Evolutionary conservation across 2,797 vertebrate genomes (phyloP), one percentile per base, ranked within the genome.

Genomic region (Hirundo rustica): DNA sequence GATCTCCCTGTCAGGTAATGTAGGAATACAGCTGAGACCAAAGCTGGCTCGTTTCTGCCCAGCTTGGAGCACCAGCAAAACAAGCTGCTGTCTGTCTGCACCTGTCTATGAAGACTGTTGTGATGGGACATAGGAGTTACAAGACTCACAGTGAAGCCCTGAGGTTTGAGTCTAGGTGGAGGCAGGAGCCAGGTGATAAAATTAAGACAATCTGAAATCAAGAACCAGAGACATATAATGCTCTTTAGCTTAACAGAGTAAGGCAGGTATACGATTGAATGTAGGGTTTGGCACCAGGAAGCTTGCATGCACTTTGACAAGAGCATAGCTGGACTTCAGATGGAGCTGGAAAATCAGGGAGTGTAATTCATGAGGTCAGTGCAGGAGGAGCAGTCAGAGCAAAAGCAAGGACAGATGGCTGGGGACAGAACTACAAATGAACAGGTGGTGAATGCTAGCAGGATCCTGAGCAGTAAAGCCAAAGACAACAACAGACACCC

Each of bases 141-240:
- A 88, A 30, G 55, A 79, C 93, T 86, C n/a, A 10, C 22, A 78
- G 73, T 36, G 94, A 93, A 72, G 94, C 96, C 92, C n/a, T 44
- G 0, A 88, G 92, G 90, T 92, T 92, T 68, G 81, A 93, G 88
- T 92, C 88, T 96, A 90, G 88, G 95, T 82, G 94, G 93, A 89
- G 93, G 19, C 62, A 85, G 91, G 76, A 96, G 85, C 85, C 58
- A 53, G 70, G 14, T 66, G 76, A 78, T 81, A 66, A 84, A 96
- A 95, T 96, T 86, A 94, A 94, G 70, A 44, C 70, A 90, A 86
- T 86, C 83, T 94, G 85, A 92, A 95, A 83, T 89, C 65, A 78
- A 81, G 80, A 92, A 81, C 83, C 66, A 38, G 77, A 93, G 71
- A 86, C 67, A 48, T 64, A 67, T 20, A 95, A 51, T 32, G 34